A percentile compares a stretch with the other conserved stretches of the same genome.
phyloP scores from a whole-genome alignment of 2,113 vertebrate genomes.

The Mesitornis unicolor region DNA sequence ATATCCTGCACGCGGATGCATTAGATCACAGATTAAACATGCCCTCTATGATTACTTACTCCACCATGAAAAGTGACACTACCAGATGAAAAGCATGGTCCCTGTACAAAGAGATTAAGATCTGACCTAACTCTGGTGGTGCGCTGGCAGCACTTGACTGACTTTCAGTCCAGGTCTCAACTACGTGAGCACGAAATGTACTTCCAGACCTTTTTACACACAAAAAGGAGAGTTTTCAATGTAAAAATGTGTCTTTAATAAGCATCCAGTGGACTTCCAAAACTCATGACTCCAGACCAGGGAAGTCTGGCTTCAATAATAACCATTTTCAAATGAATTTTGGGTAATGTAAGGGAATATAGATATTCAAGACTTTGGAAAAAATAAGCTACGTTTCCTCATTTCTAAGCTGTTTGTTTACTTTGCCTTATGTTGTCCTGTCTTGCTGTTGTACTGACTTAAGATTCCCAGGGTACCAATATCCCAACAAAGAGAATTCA shows the following conservation, averaged over 20 bases:
- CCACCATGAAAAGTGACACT: background rate
- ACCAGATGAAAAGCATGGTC: background rate
- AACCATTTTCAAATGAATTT: background rate
- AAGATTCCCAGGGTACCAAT: background rate
- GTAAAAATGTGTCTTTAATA: background rate
- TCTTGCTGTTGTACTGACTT: background rate
- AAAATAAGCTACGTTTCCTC: background rate
- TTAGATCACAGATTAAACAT: conserved; percentile 30
- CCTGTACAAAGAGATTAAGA: conserved; percentile 4
- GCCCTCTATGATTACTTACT: background rate
- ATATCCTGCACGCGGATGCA: background rate
- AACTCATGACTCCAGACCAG: background rate
- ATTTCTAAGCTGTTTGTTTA: background rate
- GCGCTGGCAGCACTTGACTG: background rate
- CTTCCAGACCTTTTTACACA: background rate
- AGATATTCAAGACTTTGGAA: background rate
- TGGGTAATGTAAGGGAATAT: background rate
- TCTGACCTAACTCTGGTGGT: background rate
- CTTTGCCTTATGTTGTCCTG: background rate
- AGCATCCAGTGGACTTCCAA: background rate
- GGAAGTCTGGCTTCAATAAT: background rate
- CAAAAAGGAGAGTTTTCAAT: background rate
- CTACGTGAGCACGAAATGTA: background rate
- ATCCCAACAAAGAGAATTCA: background rate
- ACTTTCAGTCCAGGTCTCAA: background rate